Percentiles rank a stretch among this genome's conserved stretches.
Evolutionary conservation across 1,140 invertebrate species (phyloP).

Genomic region (Papilio glaucus): DNA sequence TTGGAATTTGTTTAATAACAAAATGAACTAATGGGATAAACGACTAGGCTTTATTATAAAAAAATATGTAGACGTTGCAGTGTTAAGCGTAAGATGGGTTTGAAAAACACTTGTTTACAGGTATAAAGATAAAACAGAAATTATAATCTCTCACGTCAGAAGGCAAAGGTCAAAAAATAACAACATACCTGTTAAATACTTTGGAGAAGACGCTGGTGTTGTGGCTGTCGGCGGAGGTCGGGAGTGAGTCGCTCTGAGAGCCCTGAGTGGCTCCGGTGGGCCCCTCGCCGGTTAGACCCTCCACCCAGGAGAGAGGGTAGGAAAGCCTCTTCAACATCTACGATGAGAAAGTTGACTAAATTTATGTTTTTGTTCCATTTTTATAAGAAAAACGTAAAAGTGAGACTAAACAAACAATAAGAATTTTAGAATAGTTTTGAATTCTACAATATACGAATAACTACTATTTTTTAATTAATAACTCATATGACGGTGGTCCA

Average conservation of each 20-base stretch:
- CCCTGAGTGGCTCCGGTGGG: constrained; percentile 60
- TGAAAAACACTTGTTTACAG: not conserved
- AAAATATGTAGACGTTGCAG: no score
- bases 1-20: no score
- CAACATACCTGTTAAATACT: constrained; percentile 92
- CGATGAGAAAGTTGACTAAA: not conserved
- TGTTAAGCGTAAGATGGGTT: no score
- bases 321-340: constrained; percentile 95
- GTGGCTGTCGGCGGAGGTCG: constrained; percentile 87
- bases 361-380: no score
- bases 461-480: no score
- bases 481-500: no score
- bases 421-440: no score
- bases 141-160: constrained; percentile 3
- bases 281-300: constrained; percentile 89
- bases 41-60: no score
- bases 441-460: no score
- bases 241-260: constrained; percentile 81
- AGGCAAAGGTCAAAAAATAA: not conserved
- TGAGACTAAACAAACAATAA: no score
- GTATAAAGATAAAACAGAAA: not conserved
- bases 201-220: constrained; percentile 93
- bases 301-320: constrained; percentile 96
- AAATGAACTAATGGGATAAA: no score
- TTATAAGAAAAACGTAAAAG: no score